Percentiles rank a stretch among this genome's conserved stretches.
Conservation (phyloP, 2,797 vertebrate genomes). For the Siniperca undulata region DNA sequence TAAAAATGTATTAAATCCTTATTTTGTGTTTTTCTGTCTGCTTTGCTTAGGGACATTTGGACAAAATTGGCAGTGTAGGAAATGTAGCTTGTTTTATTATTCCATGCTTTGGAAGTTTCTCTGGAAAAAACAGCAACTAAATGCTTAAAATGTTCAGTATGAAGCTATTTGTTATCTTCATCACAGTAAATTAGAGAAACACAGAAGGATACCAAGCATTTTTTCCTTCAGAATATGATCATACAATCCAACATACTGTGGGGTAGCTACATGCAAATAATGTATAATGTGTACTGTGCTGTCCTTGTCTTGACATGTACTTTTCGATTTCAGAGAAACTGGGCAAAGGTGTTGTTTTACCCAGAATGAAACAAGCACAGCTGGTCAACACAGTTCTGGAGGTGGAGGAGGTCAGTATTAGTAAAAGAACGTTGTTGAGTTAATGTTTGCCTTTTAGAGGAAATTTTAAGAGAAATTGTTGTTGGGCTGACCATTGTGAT, state of each 20-base stretch:
- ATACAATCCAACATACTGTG: not conserved
- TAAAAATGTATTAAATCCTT: not conserved
- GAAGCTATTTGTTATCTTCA: not conserved
- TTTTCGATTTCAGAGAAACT: slow-evolving; percentile 66
- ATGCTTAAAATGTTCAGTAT: not conserved
- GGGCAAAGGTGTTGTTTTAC: slow-evolving; percentile 61
- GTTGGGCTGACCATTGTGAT: slow-evolving; percentile 14
- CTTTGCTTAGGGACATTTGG: not conserved
- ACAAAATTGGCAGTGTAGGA: not conserved
- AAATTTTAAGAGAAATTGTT: not conserved
- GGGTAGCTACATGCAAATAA: not conserved
- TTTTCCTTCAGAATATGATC: not conserved
- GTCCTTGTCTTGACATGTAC: not conserved
- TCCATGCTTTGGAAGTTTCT: not conserved
- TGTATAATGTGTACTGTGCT: not conserved
- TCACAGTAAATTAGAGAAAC: not conserved
- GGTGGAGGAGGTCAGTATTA: slow-evolving; percentile 71
- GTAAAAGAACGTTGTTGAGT: not conserved
- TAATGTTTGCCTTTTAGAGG: not conserved
- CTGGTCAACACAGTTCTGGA: slow-evolving; percentile 71
- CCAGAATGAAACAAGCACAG: slow-evolving; percentile 32
- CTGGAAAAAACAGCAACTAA: not conserved
- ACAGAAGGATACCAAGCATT: not conserved
- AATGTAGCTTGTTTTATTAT: not conserved
- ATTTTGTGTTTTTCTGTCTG: not conserved